Evolutionary conservation across 1,140 invertebrate genomes (phyloP).

Genomic region (Drosophila auraria): DNA sequence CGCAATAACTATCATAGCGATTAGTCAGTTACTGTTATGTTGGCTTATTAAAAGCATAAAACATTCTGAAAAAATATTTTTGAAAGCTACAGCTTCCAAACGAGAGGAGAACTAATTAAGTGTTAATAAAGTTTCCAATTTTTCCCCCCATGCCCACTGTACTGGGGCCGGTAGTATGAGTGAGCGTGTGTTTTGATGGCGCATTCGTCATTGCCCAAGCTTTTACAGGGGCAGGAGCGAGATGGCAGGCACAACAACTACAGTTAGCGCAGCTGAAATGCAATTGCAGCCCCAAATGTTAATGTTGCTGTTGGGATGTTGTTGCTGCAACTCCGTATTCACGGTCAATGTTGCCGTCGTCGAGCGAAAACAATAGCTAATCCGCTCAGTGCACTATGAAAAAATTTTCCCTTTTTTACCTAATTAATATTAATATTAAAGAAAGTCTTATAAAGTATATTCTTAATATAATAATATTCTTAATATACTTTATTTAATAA

Average conservation of each 20-base stretch:
- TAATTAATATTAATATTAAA: background rate
- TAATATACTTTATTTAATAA: no score
- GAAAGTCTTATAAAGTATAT: no score
- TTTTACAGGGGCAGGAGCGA: background rate
- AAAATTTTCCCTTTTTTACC: background rate
- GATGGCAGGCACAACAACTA: constrained; percentile 33
- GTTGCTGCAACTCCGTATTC: constrained; percentile 53
- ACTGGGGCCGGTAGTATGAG: constrained; percentile 6
- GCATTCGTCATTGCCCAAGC: constrained; percentile 53
- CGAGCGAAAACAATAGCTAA: background rate
- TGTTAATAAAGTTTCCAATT: background rate
- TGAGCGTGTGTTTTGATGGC: constrained; percentile 30
- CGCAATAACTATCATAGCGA: background rate
- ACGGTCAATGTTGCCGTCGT: constrained; percentile 60
- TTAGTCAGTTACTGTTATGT: background rate
- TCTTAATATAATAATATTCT: no score
- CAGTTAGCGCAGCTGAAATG: constrained; percentile 42
- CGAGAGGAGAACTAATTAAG: background rate
- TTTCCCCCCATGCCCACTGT: constrained; percentile 14
- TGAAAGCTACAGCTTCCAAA: background rate
- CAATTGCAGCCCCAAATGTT: constrained; percentile 14
- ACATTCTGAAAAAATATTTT: background rate
- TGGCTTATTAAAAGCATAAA: background rate
- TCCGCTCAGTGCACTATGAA: background rate
- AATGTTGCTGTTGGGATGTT: constrained; percentile 8